phyloP scores from a whole-genome alignment of 92 coral and sea anemone genomes.

The Meandrina meandrites region DNA sequence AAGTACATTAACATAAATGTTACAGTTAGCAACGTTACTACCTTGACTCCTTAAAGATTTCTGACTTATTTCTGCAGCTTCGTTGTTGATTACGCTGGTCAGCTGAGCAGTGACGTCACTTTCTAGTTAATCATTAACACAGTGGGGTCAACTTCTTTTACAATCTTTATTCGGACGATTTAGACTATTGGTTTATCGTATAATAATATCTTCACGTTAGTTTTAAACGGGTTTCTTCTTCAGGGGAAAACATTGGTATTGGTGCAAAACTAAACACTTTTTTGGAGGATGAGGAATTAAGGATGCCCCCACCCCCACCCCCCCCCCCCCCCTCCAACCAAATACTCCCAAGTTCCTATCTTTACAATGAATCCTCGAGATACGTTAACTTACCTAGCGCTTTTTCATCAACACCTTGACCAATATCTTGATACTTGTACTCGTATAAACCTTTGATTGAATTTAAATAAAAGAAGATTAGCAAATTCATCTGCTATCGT shows the following conservation, averaged over 20 bases:
- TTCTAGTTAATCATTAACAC: slow-evolving; percentile 25
- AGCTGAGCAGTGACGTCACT: slow-evolving; percentile 42
- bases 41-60: slow-evolving; percentile 41
- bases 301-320: too few relatives aligned
- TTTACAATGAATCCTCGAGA: not conserved
- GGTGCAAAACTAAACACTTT: not conserved
- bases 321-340: too few relatives aligned
- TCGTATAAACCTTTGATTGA: slow-evolving; percentile 55
- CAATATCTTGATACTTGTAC: slow-evolving; percentile 60
- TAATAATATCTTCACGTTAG: not conserved
- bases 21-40: slow-evolving; percentile 13
- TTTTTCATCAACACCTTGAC: slow-evolving; percentile 30
- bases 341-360: too few relatives aligned
- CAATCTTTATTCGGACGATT: not conserved
- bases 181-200: not conserved
- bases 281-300: not conserved
- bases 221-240: not conserved
- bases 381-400: not conserved
- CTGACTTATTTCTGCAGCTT: slow-evolving; percentile 29
- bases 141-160: not conserved
- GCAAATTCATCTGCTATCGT: not conserved
- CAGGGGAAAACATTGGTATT: not conserved
- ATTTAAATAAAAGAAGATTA: not conserved
- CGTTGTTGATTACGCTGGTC: slow-evolving; percentile 30
- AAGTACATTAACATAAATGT: not conserved